Evolutionary conservation across 2,888 invertebrate genomes (phyloP).

Genomic region (Myathropa florea): DNA sequence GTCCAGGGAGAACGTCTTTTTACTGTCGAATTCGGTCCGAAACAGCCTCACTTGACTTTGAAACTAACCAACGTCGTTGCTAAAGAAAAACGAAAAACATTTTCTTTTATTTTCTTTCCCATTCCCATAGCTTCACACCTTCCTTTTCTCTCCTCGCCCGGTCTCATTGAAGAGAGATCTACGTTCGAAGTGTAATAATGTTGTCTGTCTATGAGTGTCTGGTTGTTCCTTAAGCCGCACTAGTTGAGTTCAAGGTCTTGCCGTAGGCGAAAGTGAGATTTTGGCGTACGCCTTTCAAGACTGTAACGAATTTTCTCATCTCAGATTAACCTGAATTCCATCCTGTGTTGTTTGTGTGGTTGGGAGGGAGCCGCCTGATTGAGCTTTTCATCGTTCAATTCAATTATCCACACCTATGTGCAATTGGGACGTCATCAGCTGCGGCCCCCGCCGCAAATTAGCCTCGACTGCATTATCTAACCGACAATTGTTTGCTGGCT

Average conservation of each 20-base stretch:
- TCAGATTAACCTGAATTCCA: constrained; percentile 30
- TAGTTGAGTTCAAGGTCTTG: constrained; percentile 59
- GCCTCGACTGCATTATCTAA: not conserved
- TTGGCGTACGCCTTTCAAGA: constrained; percentile 2
- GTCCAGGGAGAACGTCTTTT: constrained; percentile 3
- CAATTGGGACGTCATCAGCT: not conserved
- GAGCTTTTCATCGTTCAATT: not conserved
- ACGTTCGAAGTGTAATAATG: not conserved
- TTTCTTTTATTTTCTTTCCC: constrained; percentile 13
- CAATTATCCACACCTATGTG: constrained; percentile 8
- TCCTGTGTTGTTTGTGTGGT: not conserved
- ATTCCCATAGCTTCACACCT: not conserved
- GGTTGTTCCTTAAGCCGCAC: not conserved
- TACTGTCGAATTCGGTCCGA: not conserved
- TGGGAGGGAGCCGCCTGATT: not conserved
- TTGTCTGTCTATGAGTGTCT: constrained; percentile 11
- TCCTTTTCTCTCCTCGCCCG: not conserved
- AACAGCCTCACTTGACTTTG: constrained; percentile 46
- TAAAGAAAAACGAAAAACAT: constrained; percentile 12
- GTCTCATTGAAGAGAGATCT: not conserved
- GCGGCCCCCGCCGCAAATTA: not conserved
- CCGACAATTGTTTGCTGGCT: constrained; percentile 5
- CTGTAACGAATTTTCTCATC: not conserved
- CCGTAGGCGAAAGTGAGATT: constrained; percentile 23
- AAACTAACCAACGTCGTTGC: not conserved